phyloP scores from a whole-genome alignment of 2,797 vertebrate species.

The Coccyzus lansbergi region DNA sequence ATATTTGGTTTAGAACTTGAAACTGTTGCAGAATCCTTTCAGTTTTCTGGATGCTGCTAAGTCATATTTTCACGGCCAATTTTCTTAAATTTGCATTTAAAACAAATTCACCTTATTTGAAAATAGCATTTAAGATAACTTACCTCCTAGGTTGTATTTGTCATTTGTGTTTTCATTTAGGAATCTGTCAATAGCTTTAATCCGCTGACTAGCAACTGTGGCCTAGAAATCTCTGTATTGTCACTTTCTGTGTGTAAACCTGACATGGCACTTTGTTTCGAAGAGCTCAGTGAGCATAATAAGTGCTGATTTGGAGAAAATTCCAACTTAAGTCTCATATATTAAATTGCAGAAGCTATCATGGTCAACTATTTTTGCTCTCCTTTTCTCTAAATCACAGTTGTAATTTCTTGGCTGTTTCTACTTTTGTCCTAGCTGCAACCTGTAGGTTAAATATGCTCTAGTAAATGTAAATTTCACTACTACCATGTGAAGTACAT shows the following conservation, averaged over 20 bases:
- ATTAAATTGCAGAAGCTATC: not conserved
- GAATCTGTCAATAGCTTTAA: constrained; percentile 79
- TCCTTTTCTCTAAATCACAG: not conserved
- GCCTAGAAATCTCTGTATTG: constrained; percentile 82
- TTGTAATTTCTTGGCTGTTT: not conserved
- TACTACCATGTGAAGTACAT: not conserved
- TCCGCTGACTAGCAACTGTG: constrained; percentile 78
- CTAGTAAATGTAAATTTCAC: not conserved
- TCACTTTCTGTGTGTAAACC: constrained; percentile 85
- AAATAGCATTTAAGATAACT: not conserved
- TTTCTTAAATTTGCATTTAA: not conserved
- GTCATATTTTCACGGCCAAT: not conserved
- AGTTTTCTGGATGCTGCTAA: not conserved
- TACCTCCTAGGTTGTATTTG: not conserved
- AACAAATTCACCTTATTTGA: not conserved
- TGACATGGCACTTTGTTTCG: constrained; percentile 79
- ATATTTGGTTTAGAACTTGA: not conserved
- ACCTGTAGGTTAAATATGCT: not conserved
- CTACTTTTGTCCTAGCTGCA: not conserved
- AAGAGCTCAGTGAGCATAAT: constrained; percentile 83
- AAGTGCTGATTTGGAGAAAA: constrained; percentile 74
- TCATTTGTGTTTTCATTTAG: constrained; percentile 74
- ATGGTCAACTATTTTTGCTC: not conserved
- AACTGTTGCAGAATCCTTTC: not conserved
- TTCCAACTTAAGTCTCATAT: constrained; percentile 8